Percentiles rank a stretch among this genome's conserved stretches.
Conservation (phyloP, 2,113 vertebrate genomes). For the Regulus satrapa region DNA sequence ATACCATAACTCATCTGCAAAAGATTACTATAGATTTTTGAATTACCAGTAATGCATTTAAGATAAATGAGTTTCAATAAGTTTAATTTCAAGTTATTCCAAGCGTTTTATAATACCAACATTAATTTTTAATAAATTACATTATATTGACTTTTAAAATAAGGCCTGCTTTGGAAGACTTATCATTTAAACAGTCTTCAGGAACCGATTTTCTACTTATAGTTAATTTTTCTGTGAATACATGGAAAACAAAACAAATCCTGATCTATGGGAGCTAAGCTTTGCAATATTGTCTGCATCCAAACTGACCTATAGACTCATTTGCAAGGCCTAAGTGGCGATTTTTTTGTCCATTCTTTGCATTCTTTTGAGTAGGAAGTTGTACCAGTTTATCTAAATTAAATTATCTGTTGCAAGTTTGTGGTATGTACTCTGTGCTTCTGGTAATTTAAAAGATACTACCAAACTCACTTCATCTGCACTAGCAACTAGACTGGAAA, state of each 20-base stretch:
- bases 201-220: background rate
- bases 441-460: background rate
- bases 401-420: background rate
- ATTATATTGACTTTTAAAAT: conserved; percentile 28
- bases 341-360: background rate
- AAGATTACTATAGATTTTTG: conserved; percentile 49
- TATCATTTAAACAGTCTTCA: background rate
- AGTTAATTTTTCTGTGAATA: background rate
- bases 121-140: conserved; percentile 58
- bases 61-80: conserved; percentile 59
- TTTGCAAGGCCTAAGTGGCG: background rate
- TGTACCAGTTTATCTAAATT: background rate
- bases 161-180: conserved; percentile 5
- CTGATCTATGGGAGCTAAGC: background rate
- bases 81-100: conserved; percentile 50
- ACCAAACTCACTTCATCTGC: background rate
- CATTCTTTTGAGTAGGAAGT: background rate
- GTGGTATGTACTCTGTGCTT: background rate
- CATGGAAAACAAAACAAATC: background rate
- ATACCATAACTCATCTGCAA: conserved; percentile 22
- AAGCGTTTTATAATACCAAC: conserved; percentile 14
- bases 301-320: background rate
- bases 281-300: background rate
- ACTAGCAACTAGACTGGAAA: background rate
- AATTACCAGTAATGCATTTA: conserved; percentile 32